These are phyloP conservation scores for Lissonota sp. DNA, from an alignment of 2,888 invertebrate genomes.

Conservation along the genomic window DNA sequence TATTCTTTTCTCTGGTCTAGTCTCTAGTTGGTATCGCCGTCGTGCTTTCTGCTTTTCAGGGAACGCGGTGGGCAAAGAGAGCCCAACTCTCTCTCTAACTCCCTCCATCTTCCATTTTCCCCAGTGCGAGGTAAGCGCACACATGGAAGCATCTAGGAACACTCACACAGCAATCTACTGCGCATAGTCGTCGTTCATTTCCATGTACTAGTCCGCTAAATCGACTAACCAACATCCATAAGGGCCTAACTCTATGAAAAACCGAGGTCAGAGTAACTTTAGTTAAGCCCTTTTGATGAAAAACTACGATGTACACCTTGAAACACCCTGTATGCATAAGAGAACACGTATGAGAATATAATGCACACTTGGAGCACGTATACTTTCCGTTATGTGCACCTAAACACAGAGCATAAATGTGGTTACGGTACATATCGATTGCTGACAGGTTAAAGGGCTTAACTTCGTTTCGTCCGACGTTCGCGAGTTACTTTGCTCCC, in stretches of 20 bases:
- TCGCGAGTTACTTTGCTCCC: neutral
- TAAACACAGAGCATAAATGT: neutral
- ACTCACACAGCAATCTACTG: too few species aligned
- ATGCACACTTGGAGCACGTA: too few species aligned
- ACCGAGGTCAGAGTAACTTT: too few species aligned
- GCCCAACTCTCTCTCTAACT: conserved; percentile 24
- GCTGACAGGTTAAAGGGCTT: neutral
- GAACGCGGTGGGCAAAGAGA: conserved; percentile 37
- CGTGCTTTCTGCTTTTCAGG: conserved; percentile 71
- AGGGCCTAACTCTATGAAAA: too few species aligned
- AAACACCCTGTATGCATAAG: too few species aligned
- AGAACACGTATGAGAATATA: too few species aligned
- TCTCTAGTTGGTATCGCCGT: conserved; percentile 57
- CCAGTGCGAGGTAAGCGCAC: neutral
- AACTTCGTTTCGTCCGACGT: neutral
- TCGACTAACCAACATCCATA: neutral
- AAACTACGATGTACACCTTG: too few species aligned
- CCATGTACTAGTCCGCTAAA: conserved; percentile 41
- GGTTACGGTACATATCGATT: neutral
- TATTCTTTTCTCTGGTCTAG: conserved; percentile 32
- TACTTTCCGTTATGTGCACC: too few species aligned
- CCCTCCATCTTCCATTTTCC: conserved; percentile 53
- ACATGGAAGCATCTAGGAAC: conserved; percentile 8
- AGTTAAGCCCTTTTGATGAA: too few species aligned
- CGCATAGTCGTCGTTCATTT: neutral